These are phyloP conservation scores for Anisognathus igniventris DNA, from an alignment of 2,797 vertebrate genomes.

Conservation along the genomic window DNA sequence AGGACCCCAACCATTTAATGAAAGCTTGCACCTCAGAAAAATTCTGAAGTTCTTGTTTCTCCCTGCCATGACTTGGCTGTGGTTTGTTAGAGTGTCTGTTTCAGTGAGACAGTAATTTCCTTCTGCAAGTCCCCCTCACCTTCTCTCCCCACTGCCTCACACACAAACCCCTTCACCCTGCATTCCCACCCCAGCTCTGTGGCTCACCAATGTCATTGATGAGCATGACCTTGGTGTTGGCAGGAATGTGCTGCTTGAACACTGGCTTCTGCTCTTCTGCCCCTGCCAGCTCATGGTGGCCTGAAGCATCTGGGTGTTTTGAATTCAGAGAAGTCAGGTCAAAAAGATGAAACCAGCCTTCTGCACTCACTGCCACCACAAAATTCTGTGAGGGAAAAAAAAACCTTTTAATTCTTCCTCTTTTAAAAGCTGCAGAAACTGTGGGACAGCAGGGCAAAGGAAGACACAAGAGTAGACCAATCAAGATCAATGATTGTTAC, in stretches of 20 bases:
- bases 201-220: constrained; percentile 92
- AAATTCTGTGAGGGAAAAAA: constrained; percentile 80
- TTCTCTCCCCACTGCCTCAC: neutral
- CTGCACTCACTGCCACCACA: constrained; percentile 90
- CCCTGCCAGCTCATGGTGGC: constrained; percentile 78
- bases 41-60: neutral
- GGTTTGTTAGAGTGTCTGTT: neutral
- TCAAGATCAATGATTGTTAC: neutral
- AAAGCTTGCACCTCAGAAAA: neutral
- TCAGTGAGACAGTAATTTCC: neutral
- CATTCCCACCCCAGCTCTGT: neutral
- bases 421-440: neutral
- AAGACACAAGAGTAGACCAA: neutral
- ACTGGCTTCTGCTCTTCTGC: constrained; percentile 87
- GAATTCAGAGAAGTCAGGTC: constrained; percentile 79
- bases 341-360: constrained; percentile 97
- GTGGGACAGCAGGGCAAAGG: neutral
- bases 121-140: neutral
- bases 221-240: constrained; percentile 96
- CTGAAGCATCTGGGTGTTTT: constrained; percentile 81
- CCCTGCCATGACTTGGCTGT: neutral
- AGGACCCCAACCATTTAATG: neutral
- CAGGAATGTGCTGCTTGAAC: constrained; percentile 95
- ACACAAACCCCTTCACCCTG: neutral
- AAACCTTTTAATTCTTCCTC: neutral